Base-by-base conservation (phyloP, 2,113 vertebrate genomes). In the Megalops atlanticus region DNA sequence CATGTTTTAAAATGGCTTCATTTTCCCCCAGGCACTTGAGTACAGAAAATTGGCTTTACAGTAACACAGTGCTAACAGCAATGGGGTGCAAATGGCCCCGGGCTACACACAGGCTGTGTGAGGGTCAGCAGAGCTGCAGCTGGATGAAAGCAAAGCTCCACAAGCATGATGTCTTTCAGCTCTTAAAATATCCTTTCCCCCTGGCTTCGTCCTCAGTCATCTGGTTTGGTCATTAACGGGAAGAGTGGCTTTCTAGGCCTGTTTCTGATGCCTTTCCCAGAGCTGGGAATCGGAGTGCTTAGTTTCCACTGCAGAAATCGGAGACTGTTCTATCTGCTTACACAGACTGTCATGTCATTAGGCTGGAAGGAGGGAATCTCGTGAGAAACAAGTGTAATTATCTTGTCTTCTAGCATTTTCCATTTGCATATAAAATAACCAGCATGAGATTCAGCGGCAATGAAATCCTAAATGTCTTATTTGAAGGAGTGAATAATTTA, bases 361-460 rank as follows among this genome's bases (percentile, higher is more conserved):
- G 35, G 24, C 71, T 74, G 71, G 33, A n/a, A 7, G 71, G 33
- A n/a, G 14, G 31, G 35, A 33, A 71, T 18, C 69, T 36, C 36
- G n/a, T 71, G 31, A 71, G 33, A 64, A 64, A 31, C n/a, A n/a
- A 24, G 58, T 27, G 33, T 71, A 71, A 38, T 71, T 71, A 71
- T 71, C 35, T 38, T 71, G 69, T 71, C 69, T 36, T 71, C 36
- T 16, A 31, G n/a, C 58, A n/a, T 64, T 64, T 31, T 10, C 58
- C n/a, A 64, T 64, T 64, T 27, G 58, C n/a, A 31, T 64, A 31
- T 27, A 64, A 31, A 64, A 64, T 64, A 64, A 11, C 58, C 58
- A 54, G 16, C 49, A 16, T 54, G 49, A 54, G 49, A 16, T 54
- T 21, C 49, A 21, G 18, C 49, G 3, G 49, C 24, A 54, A 54